Evolutionary conservation across 2,888 invertebrate genomes (phyloP).

Genomic region (Idaea dimidiata): DNA sequence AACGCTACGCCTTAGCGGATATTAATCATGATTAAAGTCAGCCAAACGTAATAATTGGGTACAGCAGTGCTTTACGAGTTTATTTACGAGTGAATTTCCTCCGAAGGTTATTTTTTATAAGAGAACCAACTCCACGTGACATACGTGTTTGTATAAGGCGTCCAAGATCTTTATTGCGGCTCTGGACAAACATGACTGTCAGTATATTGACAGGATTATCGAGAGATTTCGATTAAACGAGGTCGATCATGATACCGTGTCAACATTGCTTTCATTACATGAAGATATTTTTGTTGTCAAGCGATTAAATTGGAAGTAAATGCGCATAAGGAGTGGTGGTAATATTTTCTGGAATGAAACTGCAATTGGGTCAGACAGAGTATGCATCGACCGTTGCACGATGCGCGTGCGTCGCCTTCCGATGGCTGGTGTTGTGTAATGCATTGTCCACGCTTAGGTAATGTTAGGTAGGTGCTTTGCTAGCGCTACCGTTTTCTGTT

Average conservation of each 20-base stretch:
- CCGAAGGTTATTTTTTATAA: constrained; percentile 55
- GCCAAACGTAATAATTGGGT: constrained; percentile 64
- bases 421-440: constrained; percentile 64
- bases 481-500: background rate
- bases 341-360: constrained; percentile 56
- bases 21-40: constrained; percentile 68
- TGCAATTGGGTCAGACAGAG: constrained; percentile 69
- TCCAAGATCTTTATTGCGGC: constrained; percentile 51
- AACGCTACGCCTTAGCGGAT: constrained; percentile 40
- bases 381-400: constrained; percentile 64
- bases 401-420: constrained; percentile 62
- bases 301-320: constrained; percentile 9
- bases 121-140: constrained; percentile 54
- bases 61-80: constrained; percentile 59
- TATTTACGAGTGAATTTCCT: constrained; percentile 65
- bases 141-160: constrained; percentile 56
- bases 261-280: constrained; percentile 7
- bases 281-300: constrained; percentile 7
- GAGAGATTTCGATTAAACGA: constrained; percentile 27
- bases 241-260: constrained; percentile 11
- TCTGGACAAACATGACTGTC: constrained; percentile 48
- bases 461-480: background rate
- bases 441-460: constrained; percentile 46
- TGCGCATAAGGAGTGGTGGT: constrained; percentile 23
- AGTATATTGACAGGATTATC: constrained; percentile 46